Evolutionary conservation across 2,113 vertebrate species (phyloP), one percentile per base, ranked within the genome.

Genomic region (Chaetura pelagica): DNA sequence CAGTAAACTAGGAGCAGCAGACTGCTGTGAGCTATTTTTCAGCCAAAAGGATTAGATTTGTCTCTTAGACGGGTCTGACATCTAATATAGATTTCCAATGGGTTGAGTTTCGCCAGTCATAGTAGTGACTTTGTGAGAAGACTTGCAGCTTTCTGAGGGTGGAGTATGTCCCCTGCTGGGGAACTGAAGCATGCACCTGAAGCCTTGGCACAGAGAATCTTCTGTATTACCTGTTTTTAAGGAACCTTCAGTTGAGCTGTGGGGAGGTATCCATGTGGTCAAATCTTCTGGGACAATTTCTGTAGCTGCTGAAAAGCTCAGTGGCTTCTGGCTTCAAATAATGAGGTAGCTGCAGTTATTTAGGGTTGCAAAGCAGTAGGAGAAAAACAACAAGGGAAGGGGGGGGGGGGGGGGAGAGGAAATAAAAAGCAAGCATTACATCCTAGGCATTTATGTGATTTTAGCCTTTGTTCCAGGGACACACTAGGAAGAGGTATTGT

Each of bases 1-100:
- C 95, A 91, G 96, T 96, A 96, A 98, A 95, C 93, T 89, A 94
- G 84, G 83, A 87, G 89, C 55, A 91, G 94, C 49, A 84, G 68
- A 81, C 49, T 92, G 64, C 96, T 97, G 71, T 95, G 96, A 97
- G 94, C 95, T 98, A 89, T 95, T 97, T 98, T 97, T 97, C 94
- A 97, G 93, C 74, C 86, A 93, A 96, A 97, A 97, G 90, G 93
- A 97, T 98, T 98, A 98, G 91, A 96, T 98, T 96, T 97, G 95
- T 98, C 94, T 97, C 90, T 72, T 96, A 84, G 88, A 97, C 54
- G 88, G 78, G 46, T 97, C 91, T 97, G 97, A 98, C 96, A 96
- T 97, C 88, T 97, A 88, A 94, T 97, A 98, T 95, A 96, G 97
- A 98, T 98, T 98, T 98, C 93, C 97, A 97, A 94, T 97, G 95